phyloP scores from a whole-genome alignment of 2,113 vertebrate genomes.

The Epinephelus fuscoguttatus region DNA sequence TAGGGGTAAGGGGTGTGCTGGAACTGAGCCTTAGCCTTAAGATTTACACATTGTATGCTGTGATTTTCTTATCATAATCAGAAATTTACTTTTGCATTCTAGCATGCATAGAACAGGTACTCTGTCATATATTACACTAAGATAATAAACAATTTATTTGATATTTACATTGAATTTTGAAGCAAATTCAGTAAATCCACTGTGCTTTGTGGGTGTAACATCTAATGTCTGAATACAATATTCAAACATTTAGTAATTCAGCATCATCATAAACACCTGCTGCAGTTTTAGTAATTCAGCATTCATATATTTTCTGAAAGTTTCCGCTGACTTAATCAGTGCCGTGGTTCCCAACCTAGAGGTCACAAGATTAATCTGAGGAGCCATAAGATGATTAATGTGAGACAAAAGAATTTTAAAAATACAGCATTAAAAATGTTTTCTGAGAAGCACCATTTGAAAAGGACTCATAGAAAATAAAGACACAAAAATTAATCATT shows the following conservation, averaged over 20 bases:
- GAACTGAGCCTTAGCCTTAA: no score
- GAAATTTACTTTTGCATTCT: background rate
- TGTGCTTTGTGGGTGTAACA: background rate
- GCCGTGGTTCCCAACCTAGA: no score
- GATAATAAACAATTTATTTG: background rate
- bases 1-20: no score
- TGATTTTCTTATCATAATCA: background rate
- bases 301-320: background rate
- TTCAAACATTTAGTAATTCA: background rate
- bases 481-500: background rate
- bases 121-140: background rate
- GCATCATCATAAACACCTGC: background rate
- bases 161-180: background rate
- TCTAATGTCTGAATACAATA: background rate
- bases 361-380: no score
- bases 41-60: background rate
- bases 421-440: no score
- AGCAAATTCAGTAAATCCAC: background rate
- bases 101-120: background rate
- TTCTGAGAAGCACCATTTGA: background rate
- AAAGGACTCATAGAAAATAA: background rate
- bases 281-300: background rate
- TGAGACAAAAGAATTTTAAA: background rate
- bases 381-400: no score
- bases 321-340: background rate